A percentile compares a stretch with the other conserved stretches of the same genome.
phyloP scores from a whole-genome alignment of 2,113 vertebrate genomes.

The Isurus oxyrinchus region DNA sequence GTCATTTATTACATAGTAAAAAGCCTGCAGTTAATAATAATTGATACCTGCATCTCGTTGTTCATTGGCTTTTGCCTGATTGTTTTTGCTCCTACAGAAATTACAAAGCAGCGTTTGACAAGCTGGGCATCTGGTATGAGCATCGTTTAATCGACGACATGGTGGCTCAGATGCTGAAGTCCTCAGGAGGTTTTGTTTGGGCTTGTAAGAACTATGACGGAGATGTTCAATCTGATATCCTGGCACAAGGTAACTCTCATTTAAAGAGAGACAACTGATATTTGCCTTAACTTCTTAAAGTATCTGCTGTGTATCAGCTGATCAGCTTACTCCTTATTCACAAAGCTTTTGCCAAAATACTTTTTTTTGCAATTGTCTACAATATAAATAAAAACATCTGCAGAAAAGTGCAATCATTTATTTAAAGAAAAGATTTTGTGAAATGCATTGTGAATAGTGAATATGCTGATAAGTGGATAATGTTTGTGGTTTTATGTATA shows the following conservation, averaged over 20 bases:
- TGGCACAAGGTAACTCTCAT: slow-evolving; percentile 34
- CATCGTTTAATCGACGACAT: slow-evolving; percentile 38
- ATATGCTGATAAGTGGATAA: not conserved
- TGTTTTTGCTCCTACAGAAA: slow-evolving; percentile 1
- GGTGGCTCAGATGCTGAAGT: slow-evolving; percentile 39
- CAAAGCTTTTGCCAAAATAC: not conserved
- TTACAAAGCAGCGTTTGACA: slow-evolving; percentile 35
- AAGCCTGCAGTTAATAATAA: not conserved
- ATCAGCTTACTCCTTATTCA: not conserved
- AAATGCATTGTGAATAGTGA: not conserved
- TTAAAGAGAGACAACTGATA: not conserved
- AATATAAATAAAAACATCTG: not conserved
- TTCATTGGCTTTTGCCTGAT: not conserved
- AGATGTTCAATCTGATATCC: slow-evolving; percentile 39
- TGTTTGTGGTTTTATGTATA: not conserved
- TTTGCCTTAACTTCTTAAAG: not conserved
- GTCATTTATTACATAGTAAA: not conserved
- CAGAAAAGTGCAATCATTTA: not conserved
- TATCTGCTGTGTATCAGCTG: not conserved
- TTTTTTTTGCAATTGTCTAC: not conserved
- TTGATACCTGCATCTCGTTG: not conserved
- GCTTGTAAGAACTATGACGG: slow-evolving; percentile 39
- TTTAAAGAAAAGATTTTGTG: not conserved
- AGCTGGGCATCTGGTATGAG: slow-evolving; percentile 38
- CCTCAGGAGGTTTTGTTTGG: slow-evolving; percentile 38